Evolutionary conservation across 2,888 invertebrate genomes (phyloP), one percentile per base, ranked within the genome.

Genomic region (Allolobophora icterica): DNA sequence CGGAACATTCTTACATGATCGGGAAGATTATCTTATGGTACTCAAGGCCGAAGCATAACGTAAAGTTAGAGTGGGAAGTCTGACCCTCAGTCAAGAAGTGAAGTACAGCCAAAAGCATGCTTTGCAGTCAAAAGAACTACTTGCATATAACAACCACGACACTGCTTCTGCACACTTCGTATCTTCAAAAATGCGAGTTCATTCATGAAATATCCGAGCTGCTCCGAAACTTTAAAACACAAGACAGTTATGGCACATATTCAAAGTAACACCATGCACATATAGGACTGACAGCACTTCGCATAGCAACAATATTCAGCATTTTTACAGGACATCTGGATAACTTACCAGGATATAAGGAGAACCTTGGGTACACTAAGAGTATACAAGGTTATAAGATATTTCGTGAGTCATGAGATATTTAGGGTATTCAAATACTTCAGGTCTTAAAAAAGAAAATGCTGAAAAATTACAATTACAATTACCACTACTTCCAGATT

Each of bases 241-340:
- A 13, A 6, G 8, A 71, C n/a, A 71, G 6, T 71, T n/a, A 71
- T 11, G n/a, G 71, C 13, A 71, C 3, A n/a, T 8, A 30, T 71
- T 71, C 30, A 71, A 71, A n/a, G 71, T 71, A 21, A 24, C 52
- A 52, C 52, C 30, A 71, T 11, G n/a, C 30, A 71, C 71, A 71
- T 71, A 71, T 11, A 71, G 71, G n/a, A 71, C 13, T 71, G 30
- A 71, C 52, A 52, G 52, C 52, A 52, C 71, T 71, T 71, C 30
- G n/a, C 71, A 71, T 71, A n/a, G 71, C 71, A 71, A 71, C 30
- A 71, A 71, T n/a, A 71, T 71, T 71, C 71, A 71, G 71, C 71
- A 71, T 71, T 71, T 58, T 71, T n/a, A 71, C 71, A 71, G 30
- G 71, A 11, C 71, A 71, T n/a, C 30, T 58, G 58, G 58, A 2